Percentiles rank a stretch among this genome's conserved stretches.
phyloP scores from a whole-genome alignment of 2,888 invertebrate genomes.

The Agrypnus murinus region DNA sequence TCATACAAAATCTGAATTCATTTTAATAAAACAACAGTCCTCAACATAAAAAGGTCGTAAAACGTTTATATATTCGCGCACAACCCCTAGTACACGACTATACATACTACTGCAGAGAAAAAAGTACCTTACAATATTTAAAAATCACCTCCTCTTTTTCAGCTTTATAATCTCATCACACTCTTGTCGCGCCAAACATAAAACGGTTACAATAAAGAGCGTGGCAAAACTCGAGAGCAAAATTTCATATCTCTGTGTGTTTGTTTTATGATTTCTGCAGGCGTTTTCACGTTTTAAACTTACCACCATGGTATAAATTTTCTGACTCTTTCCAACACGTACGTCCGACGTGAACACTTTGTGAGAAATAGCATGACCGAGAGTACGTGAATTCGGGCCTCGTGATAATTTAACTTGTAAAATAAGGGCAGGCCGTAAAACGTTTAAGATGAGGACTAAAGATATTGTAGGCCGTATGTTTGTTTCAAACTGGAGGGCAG shows the following conservation, averaged over 20 bases:
- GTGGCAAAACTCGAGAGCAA: conserved; percentile 41
- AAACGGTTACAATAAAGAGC: conserved; percentile 36
- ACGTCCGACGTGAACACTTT: too few species aligned
- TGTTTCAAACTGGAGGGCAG: conserved; percentile 37
- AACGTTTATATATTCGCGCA: neutral
- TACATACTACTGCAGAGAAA: too few species aligned
- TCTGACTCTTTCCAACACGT: conserved; percentile 28
- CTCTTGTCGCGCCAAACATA: conserved; percentile 35
- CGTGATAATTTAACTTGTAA: conserved; percentile 49
- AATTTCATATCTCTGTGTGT: conserved; percentile 45
- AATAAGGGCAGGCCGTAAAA: conserved; percentile 49
- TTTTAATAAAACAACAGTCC: conserved; percentile 28
- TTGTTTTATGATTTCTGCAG: conserved; percentile 43
- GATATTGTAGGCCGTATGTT: conserved; percentile 50
- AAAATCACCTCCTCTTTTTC: conserved; percentile 29
- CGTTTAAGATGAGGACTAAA: conserved; percentile 51
- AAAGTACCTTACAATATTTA: conserved; percentile 42
- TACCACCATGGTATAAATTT: conserved; percentile 2
- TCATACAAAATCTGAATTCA: too few species aligned
- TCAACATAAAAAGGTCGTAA: conserved; percentile 34
- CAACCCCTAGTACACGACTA: conserved; percentile 7
- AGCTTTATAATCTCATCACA: conserved; percentile 45
- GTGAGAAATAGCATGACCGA: conserved; percentile 19
- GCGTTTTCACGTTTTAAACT: conserved; percentile 22
- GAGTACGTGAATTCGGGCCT: conserved; percentile 31